phyloP scores from a whole-genome alignment of 1,140 invertebrate genomes.

The Halotydeus destructor region DNA sequence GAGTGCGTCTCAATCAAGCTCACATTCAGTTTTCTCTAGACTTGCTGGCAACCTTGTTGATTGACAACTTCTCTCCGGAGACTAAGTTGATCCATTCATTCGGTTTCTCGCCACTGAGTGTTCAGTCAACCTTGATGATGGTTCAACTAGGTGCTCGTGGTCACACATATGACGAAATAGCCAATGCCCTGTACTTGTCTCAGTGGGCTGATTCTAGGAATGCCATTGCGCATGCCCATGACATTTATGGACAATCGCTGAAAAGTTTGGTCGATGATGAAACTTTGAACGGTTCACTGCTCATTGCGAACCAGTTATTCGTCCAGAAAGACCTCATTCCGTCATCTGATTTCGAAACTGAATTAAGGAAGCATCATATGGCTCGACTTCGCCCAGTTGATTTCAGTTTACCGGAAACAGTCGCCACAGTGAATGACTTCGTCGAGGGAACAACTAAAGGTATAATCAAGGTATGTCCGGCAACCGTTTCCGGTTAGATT shows the following conservation, averaged over 20 bases:
- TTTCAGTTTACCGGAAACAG: conserved; percentile 32
- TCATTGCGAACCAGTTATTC: conserved; percentile 16
- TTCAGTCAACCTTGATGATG: conserved; percentile 62
- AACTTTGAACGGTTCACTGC: conserved; percentile 9
- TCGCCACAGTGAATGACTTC: conserved; percentile 41
- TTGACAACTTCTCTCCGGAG: conserved; percentile 5
- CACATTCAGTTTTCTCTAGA: conserved; percentile 16
- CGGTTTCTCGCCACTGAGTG: conserved; percentile 59
- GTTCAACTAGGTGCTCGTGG: conserved; percentile 64
- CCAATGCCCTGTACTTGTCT: conserved; percentile 47
- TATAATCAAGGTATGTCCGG: no score
- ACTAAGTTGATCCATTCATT: conserved; percentile 21
- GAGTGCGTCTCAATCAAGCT: conserved; percentile 1
- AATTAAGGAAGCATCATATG: conserved; percentile 19
- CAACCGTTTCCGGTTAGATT: no score
- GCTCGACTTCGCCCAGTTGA: conserved; percentile 38
- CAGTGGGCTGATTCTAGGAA: background rate
- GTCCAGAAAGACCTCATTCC: conserved; percentile 12
- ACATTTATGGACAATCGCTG: conserved; percentile 15
- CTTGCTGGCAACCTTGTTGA: conserved; percentile 9
- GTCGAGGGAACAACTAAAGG: conserved; percentile 41
- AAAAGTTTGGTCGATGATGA: conserved; percentile 14
- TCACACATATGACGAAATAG: conserved; percentile 68
- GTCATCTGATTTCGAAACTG: conserved; percentile 10
- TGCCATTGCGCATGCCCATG: conserved; percentile 12